phyloP scores from a whole-genome alignment of 2,888 invertebrate species.

The Sinelater perroti region DNA sequence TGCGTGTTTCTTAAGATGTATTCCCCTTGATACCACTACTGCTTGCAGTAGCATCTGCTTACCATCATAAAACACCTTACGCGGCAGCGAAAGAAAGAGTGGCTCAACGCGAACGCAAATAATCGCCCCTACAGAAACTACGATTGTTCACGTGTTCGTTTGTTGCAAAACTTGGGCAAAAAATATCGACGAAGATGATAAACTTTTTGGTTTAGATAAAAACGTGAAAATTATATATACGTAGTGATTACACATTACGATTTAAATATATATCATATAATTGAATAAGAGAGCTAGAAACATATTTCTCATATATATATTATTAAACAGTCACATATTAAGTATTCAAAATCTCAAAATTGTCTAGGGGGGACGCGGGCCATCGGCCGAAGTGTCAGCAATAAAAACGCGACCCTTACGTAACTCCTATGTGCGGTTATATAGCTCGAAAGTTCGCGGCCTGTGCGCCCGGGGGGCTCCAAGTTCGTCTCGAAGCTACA shows the following conservation, averaged over 20 bases:
- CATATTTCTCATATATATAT: constrained; percentile 52
- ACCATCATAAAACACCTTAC: too few relatives aligned
- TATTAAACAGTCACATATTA: constrained; percentile 54
- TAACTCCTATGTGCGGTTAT: constrained; percentile 26
- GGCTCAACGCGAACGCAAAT: too few relatives aligned
- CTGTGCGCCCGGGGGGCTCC: too few relatives aligned
- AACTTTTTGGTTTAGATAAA: constrained; percentile 38
- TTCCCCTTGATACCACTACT: too few relatives aligned
- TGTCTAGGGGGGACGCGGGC: constrained; percentile 30
- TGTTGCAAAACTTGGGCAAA: constrained; percentile 41
- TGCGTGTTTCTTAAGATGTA: too few relatives aligned
- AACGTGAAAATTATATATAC: constrained; percentile 50
- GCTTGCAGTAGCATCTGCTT: too few relatives aligned
- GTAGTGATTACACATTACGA: constrained; percentile 51
- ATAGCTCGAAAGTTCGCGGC: too few relatives aligned
- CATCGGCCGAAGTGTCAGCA: constrained; percentile 26
- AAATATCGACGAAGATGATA: constrained; percentile 44
- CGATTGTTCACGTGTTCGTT: constrained; percentile 7
- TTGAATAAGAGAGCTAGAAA: constrained; percentile 54
- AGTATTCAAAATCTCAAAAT: constrained; percentile 49
- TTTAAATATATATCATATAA: constrained; percentile 42
- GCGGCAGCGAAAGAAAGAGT: too few relatives aligned
- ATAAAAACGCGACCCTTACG: constrained; percentile 21
- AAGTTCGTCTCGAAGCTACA: not conserved
- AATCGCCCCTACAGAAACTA: constrained; percentile 3